Percentiles rank a stretch among this genome's conserved stretches.
Evolutionary conservation across 2,888 invertebrate genomes (phyloP).

Genomic region (Theristus sp.): DNA sequence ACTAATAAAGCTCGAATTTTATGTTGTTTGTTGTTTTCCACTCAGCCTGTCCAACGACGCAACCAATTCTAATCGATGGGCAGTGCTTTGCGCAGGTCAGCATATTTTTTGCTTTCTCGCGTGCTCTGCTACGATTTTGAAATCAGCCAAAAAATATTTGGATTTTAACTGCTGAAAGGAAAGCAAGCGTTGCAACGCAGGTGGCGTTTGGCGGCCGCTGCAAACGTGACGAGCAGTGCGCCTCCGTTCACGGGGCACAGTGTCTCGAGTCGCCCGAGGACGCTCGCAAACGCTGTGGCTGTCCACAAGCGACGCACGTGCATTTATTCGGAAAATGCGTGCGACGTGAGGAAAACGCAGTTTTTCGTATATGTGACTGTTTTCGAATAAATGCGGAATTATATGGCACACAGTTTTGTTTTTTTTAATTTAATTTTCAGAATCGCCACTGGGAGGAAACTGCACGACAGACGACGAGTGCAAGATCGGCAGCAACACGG

Average conservation of each 20-base stretch:
- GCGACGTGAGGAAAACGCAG: background rate
- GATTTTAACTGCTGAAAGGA: no score
- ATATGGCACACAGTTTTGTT: no score
- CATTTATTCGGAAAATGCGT: background rate
- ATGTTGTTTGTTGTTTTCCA: background rate
- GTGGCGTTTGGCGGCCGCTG: conserved; percentile 8
- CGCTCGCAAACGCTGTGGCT: conserved; percentile 2
- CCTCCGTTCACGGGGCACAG: conserved; percentile 6
- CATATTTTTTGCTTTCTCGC: no score
- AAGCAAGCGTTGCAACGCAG: no score
- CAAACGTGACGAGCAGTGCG: conserved; percentile 10
- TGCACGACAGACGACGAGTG: conserved; percentile 8
- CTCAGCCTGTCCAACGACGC: conserved; percentile 10
- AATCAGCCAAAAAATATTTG: no score
- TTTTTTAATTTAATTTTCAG: no score
- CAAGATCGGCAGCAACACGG: conserved; percentile 8
- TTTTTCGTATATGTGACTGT: no score
- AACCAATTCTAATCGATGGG: conserved; percentile 9
- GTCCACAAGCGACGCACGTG: conserved; percentile 5
- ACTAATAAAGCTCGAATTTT: no score
- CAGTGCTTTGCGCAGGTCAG: conserved; percentile 9
- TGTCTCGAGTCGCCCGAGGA: conserved; percentile 3
- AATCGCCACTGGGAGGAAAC: conserved; percentile 9
- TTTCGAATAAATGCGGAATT: no score
- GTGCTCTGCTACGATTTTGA: no score